Evolutionary conservation across 2,888 invertebrate genomes (phyloP).

Genomic region (Hydroisotoma schaefferi): DNA sequence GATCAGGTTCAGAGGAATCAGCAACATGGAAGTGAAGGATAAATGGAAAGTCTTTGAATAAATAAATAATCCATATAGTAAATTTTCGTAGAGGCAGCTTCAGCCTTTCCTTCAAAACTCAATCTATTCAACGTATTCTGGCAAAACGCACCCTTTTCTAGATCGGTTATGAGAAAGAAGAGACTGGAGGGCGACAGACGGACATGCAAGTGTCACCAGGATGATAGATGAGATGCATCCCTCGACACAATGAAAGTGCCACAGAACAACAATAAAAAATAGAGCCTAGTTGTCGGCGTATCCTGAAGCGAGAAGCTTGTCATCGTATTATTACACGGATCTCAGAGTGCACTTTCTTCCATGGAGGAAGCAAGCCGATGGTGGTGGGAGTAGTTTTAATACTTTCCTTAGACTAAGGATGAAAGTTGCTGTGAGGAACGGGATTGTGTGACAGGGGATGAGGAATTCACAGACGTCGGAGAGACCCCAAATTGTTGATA

Average conservation of each 20-base stretch:
- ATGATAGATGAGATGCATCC: conserved; percentile 8
- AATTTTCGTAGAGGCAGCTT: too few species aligned
- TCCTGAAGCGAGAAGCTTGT: too few species aligned
- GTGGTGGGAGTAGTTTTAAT: not conserved
- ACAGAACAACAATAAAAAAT: conserved; percentile 2
- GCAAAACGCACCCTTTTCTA: not conserved
- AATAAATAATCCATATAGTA: too few species aligned
- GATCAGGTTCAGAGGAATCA: too few species aligned
- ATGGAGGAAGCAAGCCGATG: too few species aligned
- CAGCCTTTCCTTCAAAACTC: too few species aligned
- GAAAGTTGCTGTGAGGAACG: conserved; percentile 45
- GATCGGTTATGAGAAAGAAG: not conserved
- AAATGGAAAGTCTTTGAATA: too few species aligned
- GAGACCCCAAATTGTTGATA: conserved; percentile 48
- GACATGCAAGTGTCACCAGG: conserved; percentile 1
- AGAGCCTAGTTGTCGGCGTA: too few species aligned
- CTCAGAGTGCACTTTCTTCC: too few species aligned
- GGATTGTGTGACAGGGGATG: conserved; percentile 41
- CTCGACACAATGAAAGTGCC: conserved; percentile 1
- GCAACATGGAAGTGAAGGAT: too few species aligned
- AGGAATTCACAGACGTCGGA: conserved; percentile 39
- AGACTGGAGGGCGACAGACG: not conserved
- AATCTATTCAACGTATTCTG: too few species aligned
- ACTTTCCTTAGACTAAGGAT: conserved; percentile 41
- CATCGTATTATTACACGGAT: too few species aligned